These are phyloP conservation scores for Cecidostiba fungosa DNA, from an alignment of 2,888 invertebrate genomes.

Conservation along the genomic window DNA sequence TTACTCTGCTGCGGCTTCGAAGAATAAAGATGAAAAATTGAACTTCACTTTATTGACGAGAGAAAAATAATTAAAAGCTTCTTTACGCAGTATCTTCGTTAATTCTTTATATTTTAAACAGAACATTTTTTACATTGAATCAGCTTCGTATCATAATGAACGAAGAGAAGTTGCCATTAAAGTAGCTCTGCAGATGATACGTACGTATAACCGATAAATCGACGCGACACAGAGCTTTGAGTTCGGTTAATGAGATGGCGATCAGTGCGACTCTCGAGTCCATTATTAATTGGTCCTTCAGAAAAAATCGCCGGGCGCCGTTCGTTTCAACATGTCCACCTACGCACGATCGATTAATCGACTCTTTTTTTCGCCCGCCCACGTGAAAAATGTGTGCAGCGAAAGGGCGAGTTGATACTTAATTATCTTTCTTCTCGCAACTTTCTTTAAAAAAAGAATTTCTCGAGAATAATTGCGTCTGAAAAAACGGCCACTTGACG, in stretches of 20 bases:
- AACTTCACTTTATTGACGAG: not conserved
- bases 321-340: conserved; percentile 10
- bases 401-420: not conserved
- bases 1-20: conserved; percentile 7
- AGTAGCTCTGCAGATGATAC: not conserved
- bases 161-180: not conserved
- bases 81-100: no score
- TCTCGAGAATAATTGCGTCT: not conserved
- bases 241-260: conserved; percentile 31
- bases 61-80: not conserved
- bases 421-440: conserved; percentile 5
- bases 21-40: conserved; percentile 3
- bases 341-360: conserved; percentile 19
- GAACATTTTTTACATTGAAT: not conserved
- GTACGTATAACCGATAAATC: conserved; percentile 3
- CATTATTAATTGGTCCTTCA: conserved; percentile 45
- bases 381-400: conserved; percentile 24
- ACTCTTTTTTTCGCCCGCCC: not conserved
- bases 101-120: not conserved
- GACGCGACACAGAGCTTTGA: not conserved
- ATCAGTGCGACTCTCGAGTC: conserved; percentile 16
- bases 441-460: no score
- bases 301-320: conserved; percentile 6
- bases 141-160: not conserved
- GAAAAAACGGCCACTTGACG: not conserved